A percentile compares a stretch with the other conserved stretches of the same genome.
Evolutionary conservation across 2,113 vertebrate species (phyloP).

Genomic region (Desmodus rotundus): DNA sequence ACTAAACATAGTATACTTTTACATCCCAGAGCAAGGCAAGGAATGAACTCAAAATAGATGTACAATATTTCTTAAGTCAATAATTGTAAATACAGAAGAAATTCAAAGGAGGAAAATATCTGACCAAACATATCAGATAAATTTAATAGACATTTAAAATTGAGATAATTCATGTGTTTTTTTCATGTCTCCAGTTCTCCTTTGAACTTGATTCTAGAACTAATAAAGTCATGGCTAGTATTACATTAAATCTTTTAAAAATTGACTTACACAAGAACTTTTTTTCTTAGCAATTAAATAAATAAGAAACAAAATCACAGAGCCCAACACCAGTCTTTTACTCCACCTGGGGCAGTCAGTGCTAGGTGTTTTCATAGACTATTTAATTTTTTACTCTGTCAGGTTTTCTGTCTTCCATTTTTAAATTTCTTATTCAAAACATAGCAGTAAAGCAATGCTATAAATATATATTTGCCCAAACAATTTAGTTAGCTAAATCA

Average conservation of each 20-base stretch:
- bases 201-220: background rate
- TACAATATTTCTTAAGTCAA: background rate
- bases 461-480: background rate
- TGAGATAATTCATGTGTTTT: background rate
- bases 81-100: background rate
- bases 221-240: background rate
- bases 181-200: background rate
- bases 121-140: background rate
- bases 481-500: background rate
- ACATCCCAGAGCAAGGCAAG: slow-evolving; percentile 18
- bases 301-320: background rate
- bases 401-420: background rate
- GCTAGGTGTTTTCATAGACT: background rate
- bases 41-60: slow-evolving; percentile 12
- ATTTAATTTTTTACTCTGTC: background rate
- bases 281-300: background rate
- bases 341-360: background rate
- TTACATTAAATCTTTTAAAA: background rate
- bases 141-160: background rate
- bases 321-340: background rate
- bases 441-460: background rate
- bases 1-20: background rate
- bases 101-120: background rate
- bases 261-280: background rate
- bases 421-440: slow-evolving; percentile 35